phyloP scores from a whole-genome alignment of 2,888 invertebrate species.

The Marronus borbonicus region DNA sequence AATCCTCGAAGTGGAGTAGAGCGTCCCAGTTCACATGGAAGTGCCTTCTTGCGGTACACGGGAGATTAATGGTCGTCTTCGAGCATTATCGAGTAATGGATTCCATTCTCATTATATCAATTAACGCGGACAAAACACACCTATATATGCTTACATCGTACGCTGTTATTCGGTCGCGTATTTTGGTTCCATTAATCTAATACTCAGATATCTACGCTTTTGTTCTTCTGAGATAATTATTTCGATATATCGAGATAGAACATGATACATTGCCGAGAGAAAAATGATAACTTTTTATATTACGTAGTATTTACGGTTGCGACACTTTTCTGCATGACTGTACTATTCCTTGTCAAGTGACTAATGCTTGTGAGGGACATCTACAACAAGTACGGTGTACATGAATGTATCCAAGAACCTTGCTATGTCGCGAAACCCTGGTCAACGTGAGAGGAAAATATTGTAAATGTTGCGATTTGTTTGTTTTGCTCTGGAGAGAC shows the following conservation, averaged over 20 bases:
- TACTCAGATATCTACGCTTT: neutral
- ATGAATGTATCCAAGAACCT: neutral
- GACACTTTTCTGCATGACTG: neutral
- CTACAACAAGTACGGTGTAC: neutral
- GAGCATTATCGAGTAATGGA: conserved; percentile 22
- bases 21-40: conserved; percentile 11
- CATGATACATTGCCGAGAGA: too few species aligned
- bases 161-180: neutral
- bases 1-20: too few species aligned
- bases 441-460: conserved; percentile 30
- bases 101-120: conserved; percentile 35
- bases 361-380: too few species aligned
- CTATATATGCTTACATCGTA: neutral
- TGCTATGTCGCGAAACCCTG: conserved; percentile 16
- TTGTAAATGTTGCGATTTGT: conserved; percentile 22
- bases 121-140: conserved; percentile 31
- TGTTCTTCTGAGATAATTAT: too few species aligned
- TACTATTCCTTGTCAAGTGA: too few species aligned
- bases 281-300: too few species aligned
- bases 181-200: conserved; percentile 22
- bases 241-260: too few species aligned
- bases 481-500: neutral
- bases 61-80: conserved; percentile 17
- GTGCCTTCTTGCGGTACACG: neutral
- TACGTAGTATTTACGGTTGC: neutral